Evolutionary conservation across 2,888 invertebrate genomes (phyloP), one percentile per base, ranked within the genome.

Genomic region (Baccha elongata): DNA sequence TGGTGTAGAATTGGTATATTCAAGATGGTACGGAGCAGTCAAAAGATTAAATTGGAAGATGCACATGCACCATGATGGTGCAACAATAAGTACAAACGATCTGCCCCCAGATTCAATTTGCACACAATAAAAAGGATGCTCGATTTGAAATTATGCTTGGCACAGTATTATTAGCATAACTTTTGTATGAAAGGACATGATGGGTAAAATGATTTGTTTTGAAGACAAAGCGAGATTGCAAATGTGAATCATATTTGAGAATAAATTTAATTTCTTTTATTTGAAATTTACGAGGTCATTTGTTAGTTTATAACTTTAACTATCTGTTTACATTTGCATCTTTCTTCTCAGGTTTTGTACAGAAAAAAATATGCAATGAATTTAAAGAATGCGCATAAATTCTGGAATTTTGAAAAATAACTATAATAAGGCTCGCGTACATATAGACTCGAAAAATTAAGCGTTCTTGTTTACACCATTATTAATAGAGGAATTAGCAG

Each of bases 61-160:
- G 15, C 37, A 26, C 48, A 44, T 42, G 35, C 23, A 13, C 35
- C 8, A 35, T 10, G 10, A 35, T 46, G 46, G 23, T 23, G 23
- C 23, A 21, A 11, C 0, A 15, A 10, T 58, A 44, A 23, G 1
- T 42, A 67, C 44, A 44, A 29, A 35, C 52, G 52, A 76, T 48
- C 13, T n/a, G 15, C 52, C 11, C 2, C 35, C 68, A 48, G 23
- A 35, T 60, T 60, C 79, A 83, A 85, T 85, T 85, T 85, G 81
- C 85, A 84, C 76, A 85, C 85, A 85, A 83, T 85, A 84, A 85
- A 85, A 69, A 23, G 26, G 48, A 50, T 17, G 15, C 6, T 35
- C 11, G 55, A 50, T 40, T 40, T 37, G 50, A 32, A 53, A 73
- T 79, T 62, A 58, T 29, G 48, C 8, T 37, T 42, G 29, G 67